Evolutionary conservation across 2,113 vertebrate species (phyloP).

Genomic region (Vombatus ursinus): DNA sequence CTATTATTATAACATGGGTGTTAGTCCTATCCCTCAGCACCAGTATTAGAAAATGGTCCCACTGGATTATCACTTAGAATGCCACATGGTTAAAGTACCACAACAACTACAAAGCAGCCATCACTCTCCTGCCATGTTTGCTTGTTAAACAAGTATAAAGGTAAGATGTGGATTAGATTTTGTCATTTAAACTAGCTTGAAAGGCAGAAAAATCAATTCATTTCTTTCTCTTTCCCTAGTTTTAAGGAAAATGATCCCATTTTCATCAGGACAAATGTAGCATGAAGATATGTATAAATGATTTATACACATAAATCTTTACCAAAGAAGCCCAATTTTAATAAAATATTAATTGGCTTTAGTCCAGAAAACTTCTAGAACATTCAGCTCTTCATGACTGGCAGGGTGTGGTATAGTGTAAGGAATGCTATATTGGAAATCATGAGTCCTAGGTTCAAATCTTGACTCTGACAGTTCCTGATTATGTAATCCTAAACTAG

Average conservation of each 20-base stretch:
- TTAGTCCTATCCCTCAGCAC: slow-evolving; percentile 58
- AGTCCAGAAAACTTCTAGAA: not conserved
- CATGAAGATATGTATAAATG: not conserved
- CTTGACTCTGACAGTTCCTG: not conserved
- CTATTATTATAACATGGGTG: slow-evolving; percentile 9
- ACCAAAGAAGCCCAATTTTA: not conserved
- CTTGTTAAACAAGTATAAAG: not conserved
- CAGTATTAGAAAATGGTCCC: slow-evolving; percentile 54
- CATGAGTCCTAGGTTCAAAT: not conserved
- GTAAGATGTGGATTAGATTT: not conserved
- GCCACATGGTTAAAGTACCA: slow-evolving; percentile 57
- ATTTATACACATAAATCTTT: not conserved
- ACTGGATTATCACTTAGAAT: slow-evolving; percentile 70
- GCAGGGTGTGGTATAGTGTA: not conserved
- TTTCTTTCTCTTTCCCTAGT: not conserved
- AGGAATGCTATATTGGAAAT: not conserved
- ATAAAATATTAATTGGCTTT: not conserved
- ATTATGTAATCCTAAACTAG: not conserved
- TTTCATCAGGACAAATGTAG: not conserved
- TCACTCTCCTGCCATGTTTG: not conserved
- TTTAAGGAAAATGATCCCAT: not conserved
- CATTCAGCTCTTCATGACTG: not conserved
- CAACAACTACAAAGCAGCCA: not conserved
- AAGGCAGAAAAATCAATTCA: not conserved
- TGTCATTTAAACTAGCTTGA: not conserved